Base-by-base conservation (phyloP, 2,113 vertebrate genomes). In the Thamnaconus septentrionalis region DNA sequence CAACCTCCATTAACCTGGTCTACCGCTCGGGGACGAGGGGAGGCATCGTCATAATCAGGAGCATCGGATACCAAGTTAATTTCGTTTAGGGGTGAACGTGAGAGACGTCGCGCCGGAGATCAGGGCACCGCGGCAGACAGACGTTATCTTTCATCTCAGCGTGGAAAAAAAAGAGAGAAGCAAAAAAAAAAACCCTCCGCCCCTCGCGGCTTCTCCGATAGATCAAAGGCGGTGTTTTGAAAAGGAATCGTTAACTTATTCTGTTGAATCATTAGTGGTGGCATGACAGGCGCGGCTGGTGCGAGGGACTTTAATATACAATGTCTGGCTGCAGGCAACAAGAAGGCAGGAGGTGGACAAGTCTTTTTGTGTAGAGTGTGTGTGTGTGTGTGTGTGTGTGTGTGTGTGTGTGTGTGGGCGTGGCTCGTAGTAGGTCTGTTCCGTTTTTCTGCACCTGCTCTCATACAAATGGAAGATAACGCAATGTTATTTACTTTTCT, bases 171-270 rank as follows among this genome's bases (percentile, higher is more conserved):
- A n/a, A n/a, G n/a, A n/a, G n/a, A n/a, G n/a, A n/a, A n/a, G n/a
- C n/a, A n/a, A n/a, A n/a, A 31, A 31, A 31, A 31, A 31, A 31
- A 31, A 31, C 18, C 18, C 18, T 31, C 18, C 54, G 69, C 12
- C 53, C 79, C 68, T 66, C 46, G 47, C 12, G 52, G 64, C 62
- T 45, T 46, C 78, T 59, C n/a, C 1, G 48, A 41, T 18, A 53
- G 73, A 83, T 89, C 85, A 86, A 85, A 85, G 86, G 57, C 1
- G 11, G 4, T 4, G 6, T 76, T 78, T 57, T 75, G 78, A 81
- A 81, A 85, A 76, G 66, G 82, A 87, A 87, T 81, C 66, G 56
- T 66, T 66, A 83, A 87, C 66, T 8, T 9, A 45, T 81, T n/a
- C 54, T 62, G 64, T 68, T 79, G 64, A 55, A 68, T 71, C 59